Evolutionary conservation across 1,140 invertebrate genomes (phyloP).

Genomic region (Pseudomyrmex flavicornis): DNA sequence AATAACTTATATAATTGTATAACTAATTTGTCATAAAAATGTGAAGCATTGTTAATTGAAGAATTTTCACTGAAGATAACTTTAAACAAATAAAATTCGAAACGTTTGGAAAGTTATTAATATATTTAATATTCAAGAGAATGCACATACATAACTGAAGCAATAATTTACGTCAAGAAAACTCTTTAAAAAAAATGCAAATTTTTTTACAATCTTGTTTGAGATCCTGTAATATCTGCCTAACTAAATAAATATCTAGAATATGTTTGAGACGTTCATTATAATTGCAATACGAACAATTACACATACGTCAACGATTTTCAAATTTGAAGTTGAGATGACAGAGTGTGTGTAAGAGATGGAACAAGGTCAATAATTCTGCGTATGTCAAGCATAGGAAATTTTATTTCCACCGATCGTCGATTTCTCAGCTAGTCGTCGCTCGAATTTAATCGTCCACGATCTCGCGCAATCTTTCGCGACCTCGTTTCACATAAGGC

Average conservation of each 20-base stretch:
- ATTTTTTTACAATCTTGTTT: slow-evolving; percentile 23
- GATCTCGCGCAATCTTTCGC: slow-evolving; percentile 14
- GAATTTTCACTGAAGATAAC: too few species aligned
- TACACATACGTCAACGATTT: too few species aligned
- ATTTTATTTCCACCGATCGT: slow-evolving; percentile 12
- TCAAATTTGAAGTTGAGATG: neutral
- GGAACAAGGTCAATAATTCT: slow-evolving; percentile 4
- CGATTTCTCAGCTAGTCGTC: slow-evolving; percentile 33
- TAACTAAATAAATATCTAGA: slow-evolving; percentile 15
- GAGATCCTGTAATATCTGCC: neutral
- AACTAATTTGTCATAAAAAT: too few species aligned
- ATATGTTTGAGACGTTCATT: neutral
- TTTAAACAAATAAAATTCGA: too few species aligned
- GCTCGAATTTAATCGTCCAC: slow-evolving; percentile 41
- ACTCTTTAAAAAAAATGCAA: neutral
- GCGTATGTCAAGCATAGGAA: neutral
- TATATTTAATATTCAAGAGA: neutral
- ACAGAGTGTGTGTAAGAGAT: neutral
- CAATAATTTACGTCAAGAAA: neutral
- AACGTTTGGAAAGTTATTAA: too few species aligned
- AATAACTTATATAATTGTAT: too few species aligned
- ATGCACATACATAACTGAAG: neutral
- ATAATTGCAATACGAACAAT: neutral
- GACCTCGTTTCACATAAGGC: slow-evolving; percentile 17
- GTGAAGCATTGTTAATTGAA: too few species aligned